Evolutionary conservation across 2,888 invertebrate species (phyloP), one percentile per base, ranked within the genome.

Genomic region (Drosophila mercatorum): DNA sequence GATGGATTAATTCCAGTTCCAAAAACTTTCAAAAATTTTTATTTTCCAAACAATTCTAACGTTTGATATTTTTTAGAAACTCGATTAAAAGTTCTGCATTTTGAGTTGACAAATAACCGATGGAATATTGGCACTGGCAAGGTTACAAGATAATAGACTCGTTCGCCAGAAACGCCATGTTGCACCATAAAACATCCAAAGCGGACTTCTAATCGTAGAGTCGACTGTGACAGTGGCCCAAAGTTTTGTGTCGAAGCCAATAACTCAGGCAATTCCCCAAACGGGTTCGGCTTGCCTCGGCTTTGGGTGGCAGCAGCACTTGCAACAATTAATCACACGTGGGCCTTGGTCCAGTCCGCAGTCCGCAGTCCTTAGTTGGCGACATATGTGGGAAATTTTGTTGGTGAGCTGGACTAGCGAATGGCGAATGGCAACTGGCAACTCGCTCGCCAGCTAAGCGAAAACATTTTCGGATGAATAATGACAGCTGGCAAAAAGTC

Each of bases 401-500:
- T 83, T 67, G 68, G 80, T 81, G 75, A 66, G 86, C 75, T 64
- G 49, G 55, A 58, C 47, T n/a, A 8, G 47, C 14, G 26, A 46
- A 26, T 28, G n/a, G 47, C n/a, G 28, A 28, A 14, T 47, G 22
- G 43, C 43, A 47, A 47, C 47, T 28, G 14, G 47, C 49, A n/a
- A 34, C 64, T 64, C 60, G 70, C 64, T 71, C 38, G 66, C 64
- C 47, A 40, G 83, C 76, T 78, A 75, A 89, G 77, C 83, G 80
- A 80, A 84, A 89, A 84, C 89, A 78, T 78, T 86, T 82, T 51
- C 72, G 86, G 88, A 86, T 86, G 86, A 86, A 86, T 86, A 86
- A 86, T 86, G 88, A 88, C 88, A 84, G 80, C 84, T 84, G 78
- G 89, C 89, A 78, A 63, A 84, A 86, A 86, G 88, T 89, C 88